Conservation (phyloP, 2,113 vertebrate species). For the Myiopsitta monachus region DNA sequence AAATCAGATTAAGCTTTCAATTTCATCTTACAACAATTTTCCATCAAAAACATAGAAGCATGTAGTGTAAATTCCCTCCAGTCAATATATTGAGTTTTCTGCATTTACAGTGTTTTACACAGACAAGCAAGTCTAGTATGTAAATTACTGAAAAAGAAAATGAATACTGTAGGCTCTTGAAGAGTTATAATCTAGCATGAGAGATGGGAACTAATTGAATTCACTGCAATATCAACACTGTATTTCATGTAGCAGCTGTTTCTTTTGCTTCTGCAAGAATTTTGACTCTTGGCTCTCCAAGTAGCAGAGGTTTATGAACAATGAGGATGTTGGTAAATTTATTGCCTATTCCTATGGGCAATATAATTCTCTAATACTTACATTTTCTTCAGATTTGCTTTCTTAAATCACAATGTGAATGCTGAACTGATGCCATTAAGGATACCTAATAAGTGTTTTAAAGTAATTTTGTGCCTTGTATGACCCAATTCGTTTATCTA, state of each 20-base stretch:
- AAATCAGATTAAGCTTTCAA: background rate
- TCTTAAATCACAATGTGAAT: background rate
- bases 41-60: background rate
- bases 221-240: background rate
- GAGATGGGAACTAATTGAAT: background rate
- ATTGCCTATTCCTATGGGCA: background rate
- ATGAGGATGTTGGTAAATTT: background rate
- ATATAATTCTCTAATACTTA: background rate
- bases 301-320: slow-evolving; percentile 5
- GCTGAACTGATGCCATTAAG: background rate
- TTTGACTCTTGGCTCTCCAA: background rate
- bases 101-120: background rate
- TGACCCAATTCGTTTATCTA: background rate
- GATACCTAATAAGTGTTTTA: background rate
- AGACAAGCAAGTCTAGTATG: background rate
- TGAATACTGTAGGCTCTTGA: background rate
- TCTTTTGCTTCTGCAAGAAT: background rate
- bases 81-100: background rate
- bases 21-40: background rate
- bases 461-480: background rate
- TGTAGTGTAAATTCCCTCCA: background rate
- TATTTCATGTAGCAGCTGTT: slow-evolving; percentile 9
- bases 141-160: slow-evolving; percentile 10
- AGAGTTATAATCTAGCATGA: background rate
- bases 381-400: background rate